Evolutionary conservation across 2,797 vertebrate genomes (phyloP).

Genomic region (Chelmon rostratus): DNA sequence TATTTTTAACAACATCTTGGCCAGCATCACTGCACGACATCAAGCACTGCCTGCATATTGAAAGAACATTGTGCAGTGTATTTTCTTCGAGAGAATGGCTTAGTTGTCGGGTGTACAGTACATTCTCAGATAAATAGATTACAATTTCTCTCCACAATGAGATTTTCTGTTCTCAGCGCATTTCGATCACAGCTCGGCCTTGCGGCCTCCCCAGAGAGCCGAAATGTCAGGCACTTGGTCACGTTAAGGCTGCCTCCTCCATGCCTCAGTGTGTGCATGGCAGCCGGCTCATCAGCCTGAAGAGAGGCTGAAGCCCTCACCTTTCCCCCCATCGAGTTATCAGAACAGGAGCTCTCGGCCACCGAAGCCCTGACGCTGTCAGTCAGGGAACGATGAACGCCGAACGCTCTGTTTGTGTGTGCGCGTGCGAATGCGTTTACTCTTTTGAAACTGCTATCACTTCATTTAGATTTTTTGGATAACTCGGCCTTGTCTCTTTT

Average conservation of each 20-base stretch:
- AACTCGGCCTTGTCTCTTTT: slow-evolving; percentile 19
- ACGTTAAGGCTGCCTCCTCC: slow-evolving; percentile 61
- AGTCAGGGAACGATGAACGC: slow-evolving; percentile 45
- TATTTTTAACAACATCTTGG: not conserved
- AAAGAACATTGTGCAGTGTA: not conserved
- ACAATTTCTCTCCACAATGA: slow-evolving; percentile 49
- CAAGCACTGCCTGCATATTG: not conserved
- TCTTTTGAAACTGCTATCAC: slow-evolving; percentile 29
- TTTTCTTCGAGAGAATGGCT: slow-evolving; percentile 13
- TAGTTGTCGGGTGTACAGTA: slow-evolving; percentile 3
- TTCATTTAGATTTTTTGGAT: slow-evolving; percentile 28
- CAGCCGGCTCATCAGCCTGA: slow-evolving; percentile 46
- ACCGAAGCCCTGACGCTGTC: slow-evolving; percentile 52
- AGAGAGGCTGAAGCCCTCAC: slow-evolving; percentile 51
- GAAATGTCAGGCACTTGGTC: slow-evolving; percentile 52
- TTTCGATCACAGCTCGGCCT: slow-evolving; percentile 49
- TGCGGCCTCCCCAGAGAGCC: slow-evolving; percentile 37
- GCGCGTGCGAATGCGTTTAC: slow-evolving; percentile 6
- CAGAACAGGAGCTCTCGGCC: slow-evolving; percentile 46
- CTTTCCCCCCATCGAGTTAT: slow-evolving; percentile 52
- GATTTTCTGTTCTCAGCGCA: slow-evolving; percentile 53
- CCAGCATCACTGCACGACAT: not conserved
- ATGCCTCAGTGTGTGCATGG: slow-evolving; percentile 58
- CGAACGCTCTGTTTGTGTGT: slow-evolving; percentile 20
- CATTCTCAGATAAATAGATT: slow-evolving; percentile 49